Conservation (phyloP, 1,140 invertebrate species). For the Arion vulgaris region DNA sequence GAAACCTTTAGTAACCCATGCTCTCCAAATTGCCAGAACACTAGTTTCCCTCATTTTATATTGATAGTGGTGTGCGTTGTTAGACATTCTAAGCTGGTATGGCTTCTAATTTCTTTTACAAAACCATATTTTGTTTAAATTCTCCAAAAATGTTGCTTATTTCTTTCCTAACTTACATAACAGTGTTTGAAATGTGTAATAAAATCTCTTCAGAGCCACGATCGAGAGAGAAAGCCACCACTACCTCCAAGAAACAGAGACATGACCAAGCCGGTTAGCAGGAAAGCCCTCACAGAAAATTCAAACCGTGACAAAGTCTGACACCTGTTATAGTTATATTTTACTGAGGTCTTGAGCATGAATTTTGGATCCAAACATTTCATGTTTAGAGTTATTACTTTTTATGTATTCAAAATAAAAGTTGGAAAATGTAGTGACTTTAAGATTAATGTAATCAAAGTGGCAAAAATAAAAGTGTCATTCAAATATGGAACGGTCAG, state of each 20-base stretch:
- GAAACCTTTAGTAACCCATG: no score
- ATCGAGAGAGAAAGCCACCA: slow-evolving; percentile 48
- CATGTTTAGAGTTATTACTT: no score
- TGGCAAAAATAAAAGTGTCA: background rate
- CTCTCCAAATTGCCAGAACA: no score
- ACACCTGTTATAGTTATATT: background rate
- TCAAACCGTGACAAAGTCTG: slow-evolving; percentile 48
- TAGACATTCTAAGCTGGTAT: no score
- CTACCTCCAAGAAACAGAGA: slow-evolving; percentile 49
- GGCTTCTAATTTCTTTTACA: no score
- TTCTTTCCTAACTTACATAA: no score
- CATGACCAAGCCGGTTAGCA: slow-evolving; percentile 38
- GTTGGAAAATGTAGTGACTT: background rate
- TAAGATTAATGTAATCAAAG: background rate
- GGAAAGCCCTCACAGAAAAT: slow-evolving; percentile 49
- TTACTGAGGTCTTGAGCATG: background rate
- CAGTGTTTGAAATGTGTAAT: background rate
- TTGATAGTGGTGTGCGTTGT: no score
- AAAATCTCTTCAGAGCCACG: slow-evolving; percentile 36
- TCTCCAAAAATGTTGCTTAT: no score
- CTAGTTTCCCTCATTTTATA: no score
- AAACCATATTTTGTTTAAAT: no score
- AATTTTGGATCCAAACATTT: no score
- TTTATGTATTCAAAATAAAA: background rate
- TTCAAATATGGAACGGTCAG: background rate